Evolutionary conservation across 2,797 vertebrate species (phyloP), one percentile per base, ranked within the genome.

Genomic region (Rhadinocentrus ornatus): DNA sequence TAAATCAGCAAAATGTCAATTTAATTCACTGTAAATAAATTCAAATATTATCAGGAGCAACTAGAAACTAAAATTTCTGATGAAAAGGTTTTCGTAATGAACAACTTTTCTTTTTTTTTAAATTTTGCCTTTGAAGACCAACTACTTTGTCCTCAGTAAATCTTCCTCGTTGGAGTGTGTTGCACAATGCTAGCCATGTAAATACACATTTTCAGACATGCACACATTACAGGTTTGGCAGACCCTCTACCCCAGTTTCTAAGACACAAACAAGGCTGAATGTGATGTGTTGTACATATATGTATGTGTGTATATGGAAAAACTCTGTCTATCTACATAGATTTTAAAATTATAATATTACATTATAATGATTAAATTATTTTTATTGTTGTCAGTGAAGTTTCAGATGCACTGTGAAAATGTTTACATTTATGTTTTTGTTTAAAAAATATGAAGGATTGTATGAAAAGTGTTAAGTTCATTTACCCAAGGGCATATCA

Each of bases 401-500:
- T 82, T 85, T 84, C 69, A 84, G 62, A 86, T 84, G 77, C 88
- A 90, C 84, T 89, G 86, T 91, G 78, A 85, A 77, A 85, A 81
- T 84, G 87, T 88, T 89, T 92, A 90, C 86, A 88, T 81, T 16
- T 74, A 72, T 76, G 67, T 63, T 66, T 63, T 71, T 46, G 61
- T 75, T 48, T 32, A 74, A 73, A 46, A 69, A 59, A 77, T 66
- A 64, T 59, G 70, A 52, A 80, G 57, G 78, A 86, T 86, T 86
- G 75, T 84, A 82, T 79, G 11, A 56, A 81, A 85, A 69, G 41
- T 71, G 59, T 78, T 62, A 41, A 53, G 64, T 77, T 32, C 9
- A 75, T 80, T 37, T 68, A 71, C 63, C 56, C 27, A 58, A 79
- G 71, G 54, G 39, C 68, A 79, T 58, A 63, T 67, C 0, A 24